A percentile compares a stretch with the other conserved stretches of the same genome.
Evolutionary conservation across 2,797 vertebrate species (phyloP).

Genomic region (Tokudaia tokunoshimensis): DNA sequence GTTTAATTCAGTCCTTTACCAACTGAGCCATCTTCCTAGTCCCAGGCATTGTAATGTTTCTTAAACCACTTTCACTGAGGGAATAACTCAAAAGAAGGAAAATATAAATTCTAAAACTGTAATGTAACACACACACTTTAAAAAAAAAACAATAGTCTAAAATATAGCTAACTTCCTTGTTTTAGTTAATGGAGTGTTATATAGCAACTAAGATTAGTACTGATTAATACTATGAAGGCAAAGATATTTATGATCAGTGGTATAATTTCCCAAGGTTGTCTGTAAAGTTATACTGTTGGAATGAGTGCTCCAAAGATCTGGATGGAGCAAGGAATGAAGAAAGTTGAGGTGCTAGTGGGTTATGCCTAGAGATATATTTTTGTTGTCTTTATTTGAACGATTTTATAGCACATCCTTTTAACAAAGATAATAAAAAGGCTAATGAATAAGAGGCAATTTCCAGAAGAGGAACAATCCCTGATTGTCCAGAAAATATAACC

Average conservation of each 20-base stretch:
- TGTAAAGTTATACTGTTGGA: background rate
- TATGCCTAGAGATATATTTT: background rate
- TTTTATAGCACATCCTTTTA: background rate
- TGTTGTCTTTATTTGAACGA: constrained; percentile 20
- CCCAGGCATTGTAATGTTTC: background rate
- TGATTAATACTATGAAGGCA: background rate
- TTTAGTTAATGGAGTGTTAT: constrained; percentile 10
- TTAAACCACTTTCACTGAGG: background rate
- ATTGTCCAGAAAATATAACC: background rate
- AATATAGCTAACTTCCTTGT: background rate
- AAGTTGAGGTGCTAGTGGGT: background rate
- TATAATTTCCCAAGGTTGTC: background rate
- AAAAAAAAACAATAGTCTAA: background rate
- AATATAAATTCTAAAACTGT: background rate
- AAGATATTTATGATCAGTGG: background rate
- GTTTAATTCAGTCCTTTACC: background rate
- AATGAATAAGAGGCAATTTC: background rate
- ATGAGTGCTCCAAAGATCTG: background rate
- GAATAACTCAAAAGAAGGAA: background rate
- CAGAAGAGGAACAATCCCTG: background rate
- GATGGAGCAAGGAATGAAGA: background rate
- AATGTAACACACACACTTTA: background rate
- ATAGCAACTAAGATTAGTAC: background rate
- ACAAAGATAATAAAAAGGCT: background rate
- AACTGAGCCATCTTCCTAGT: background rate